A percentile compares a stretch with the other conserved stretches of the same genome.
These are phyloP conservation scores for Pentalonia nigronervosa DNA, from an alignment of 1,140 invertebrate species.

Conservation along the genomic window DNA sequence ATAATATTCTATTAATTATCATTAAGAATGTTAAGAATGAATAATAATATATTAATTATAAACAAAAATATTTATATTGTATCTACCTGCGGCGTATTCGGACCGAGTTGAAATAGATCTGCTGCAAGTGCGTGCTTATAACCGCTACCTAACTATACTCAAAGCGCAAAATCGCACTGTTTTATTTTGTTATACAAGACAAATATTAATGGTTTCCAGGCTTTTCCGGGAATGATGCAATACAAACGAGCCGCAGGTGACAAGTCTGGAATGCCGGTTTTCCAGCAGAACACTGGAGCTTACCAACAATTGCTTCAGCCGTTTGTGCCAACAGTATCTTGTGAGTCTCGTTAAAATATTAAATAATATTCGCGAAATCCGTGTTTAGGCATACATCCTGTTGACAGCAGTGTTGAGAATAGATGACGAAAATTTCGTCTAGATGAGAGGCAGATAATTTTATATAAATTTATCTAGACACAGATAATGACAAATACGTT, in stretches of 20 bases:
- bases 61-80: no score
- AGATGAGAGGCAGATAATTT: no score
- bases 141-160: not conserved
- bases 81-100: no score
- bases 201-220: slow-evolving; percentile 69
- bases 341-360: slow-evolving; percentile 70
- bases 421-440: no score
- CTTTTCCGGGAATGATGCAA: slow-evolving; percentile 91
- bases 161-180: not conserved
- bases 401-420: no score
- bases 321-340: slow-evolving; percentile 85
- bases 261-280: slow-evolving; percentile 94
- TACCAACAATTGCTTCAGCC: slow-evolving; percentile 97
- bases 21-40: not conserved
- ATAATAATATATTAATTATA: no score
- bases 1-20: not conserved
- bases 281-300: slow-evolving; percentile 85
- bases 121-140: no score
- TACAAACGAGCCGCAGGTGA: slow-evolving; percentile 89
- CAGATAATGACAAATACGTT: no score
- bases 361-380: not conserved
- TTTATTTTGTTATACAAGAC: not conserved
- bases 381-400: no score
- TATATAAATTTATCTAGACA: no score
- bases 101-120: not conserved